Evolutionary conservation across 2,888 invertebrate species (phyloP), one percentile per base, ranked within the genome.

Genomic region (Apantesis nais): DNA sequence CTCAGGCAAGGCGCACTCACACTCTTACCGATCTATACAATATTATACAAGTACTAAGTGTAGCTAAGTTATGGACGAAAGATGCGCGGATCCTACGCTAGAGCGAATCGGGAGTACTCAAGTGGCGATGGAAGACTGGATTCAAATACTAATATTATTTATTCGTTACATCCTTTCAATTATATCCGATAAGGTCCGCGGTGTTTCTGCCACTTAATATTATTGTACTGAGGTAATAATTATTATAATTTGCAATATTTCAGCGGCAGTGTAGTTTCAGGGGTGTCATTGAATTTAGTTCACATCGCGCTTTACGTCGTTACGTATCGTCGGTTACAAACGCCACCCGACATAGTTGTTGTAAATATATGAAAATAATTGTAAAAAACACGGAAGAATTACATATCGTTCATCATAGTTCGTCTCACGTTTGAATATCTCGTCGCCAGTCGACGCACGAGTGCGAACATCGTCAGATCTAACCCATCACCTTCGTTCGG

Each of bases 81-180:
- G 89, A 88, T 85, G 86, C 88, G 86, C 85, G 86, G 84, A 82
- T 76, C 84, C 86, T 84, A 82, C 71, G 69, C 84, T 84, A 81
- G 62, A 79, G 76, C 78, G 79, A 77, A 74, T 73, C 69, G 74
- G 76, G 72, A 65, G 67, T 74, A 77, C 73, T 72, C 75, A 73
- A 79, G 75, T 75, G 73, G 74, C 84, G 88, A 85, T 91, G 92
- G 92, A 92, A 92, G 92, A 92, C 92, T 89, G 89, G 85, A 85
- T 88, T 85, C 84, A 83, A 81, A 82, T 81, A 79, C 79, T 70
- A 79, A 74, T 74, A 77, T 80, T 79, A 78, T 78, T 79, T 70
- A 78, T 39, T 71, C 80, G 69, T 78, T 77, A 74, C 73, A 77
- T 74, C 76, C 73, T 78, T 74, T 77, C 74, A 76, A 74, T 79